Percentiles rank a stretch among this genome's conserved stretches.
Conservation (phyloP, 1,140 invertebrate species). For the Anadara kagoshimensis region DNA sequence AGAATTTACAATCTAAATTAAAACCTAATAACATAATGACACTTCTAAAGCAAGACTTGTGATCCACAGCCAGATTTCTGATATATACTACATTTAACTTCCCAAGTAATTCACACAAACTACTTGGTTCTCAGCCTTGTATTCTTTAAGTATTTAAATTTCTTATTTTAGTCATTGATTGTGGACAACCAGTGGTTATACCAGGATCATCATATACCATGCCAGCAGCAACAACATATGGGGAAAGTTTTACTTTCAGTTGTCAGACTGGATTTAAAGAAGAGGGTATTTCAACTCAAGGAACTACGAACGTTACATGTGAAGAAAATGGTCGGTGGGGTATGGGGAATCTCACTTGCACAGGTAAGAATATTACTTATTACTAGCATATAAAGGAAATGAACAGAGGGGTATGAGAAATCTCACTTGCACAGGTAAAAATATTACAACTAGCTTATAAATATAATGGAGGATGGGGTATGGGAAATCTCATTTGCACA, state of each 20-base stretch:
- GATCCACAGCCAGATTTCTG: too few relatives aligned
- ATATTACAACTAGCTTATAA: too few relatives aligned
- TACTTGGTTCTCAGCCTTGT: too few relatives aligned
- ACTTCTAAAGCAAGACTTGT: too few relatives aligned
- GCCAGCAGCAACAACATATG: conserved; percentile 3
- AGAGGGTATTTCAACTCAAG: conserved; percentile 5
- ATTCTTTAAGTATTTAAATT: too few relatives aligned
- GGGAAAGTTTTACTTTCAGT: conserved; percentile 35
- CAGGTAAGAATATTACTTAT: too few relatives aligned
- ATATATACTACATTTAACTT: too few relatives aligned
- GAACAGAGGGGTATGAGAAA: conserved; percentile 52
- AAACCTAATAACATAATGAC: too few relatives aligned
- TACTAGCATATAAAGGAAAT: conserved; percentile 36
- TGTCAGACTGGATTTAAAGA: conserved; percentile 33
- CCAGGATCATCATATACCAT: conserved; percentile 18
- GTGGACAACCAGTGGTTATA: conserved; percentile 32
- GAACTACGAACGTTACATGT: conserved; percentile 35
- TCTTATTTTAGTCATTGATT: conserved; percentile 44
- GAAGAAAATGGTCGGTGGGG: conserved; percentile 46
- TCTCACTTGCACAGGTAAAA: conserved; percentile 50
- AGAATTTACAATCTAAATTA: too few relatives aligned
- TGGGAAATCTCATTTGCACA: conserved; percentile 50
- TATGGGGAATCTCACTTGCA: conserved; percentile 51
- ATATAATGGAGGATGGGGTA: conserved; percentile 47
- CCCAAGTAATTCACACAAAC: too few relatives aligned